These are phyloP conservation scores for Muscina levida DNA, from an alignment of 2,888 invertebrate genomes.

Conservation along the genomic window DNA sequence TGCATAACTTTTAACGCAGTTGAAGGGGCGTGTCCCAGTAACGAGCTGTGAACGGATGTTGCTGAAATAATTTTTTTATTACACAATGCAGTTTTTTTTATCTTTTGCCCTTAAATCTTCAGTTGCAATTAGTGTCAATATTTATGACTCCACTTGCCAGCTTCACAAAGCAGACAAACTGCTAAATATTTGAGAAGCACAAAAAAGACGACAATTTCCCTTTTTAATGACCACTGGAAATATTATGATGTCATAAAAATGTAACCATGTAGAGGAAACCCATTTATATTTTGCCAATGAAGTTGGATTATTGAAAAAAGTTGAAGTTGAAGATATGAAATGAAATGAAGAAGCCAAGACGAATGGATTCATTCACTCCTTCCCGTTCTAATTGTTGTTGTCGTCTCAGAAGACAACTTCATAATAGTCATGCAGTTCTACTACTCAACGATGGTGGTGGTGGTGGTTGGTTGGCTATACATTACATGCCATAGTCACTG, in stretches of 20 bases:
- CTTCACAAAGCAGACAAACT: neutral
- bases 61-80: constrained; percentile 27
- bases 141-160: constrained; percentile 8
- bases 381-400: too few species aligned
- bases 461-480: neutral
- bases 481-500: constrained; percentile 34
- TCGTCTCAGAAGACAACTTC: too few species aligned
- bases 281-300: neutral
- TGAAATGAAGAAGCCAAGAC: too few species aligned
- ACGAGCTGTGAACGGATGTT: constrained; percentile 8
- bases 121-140: constrained; percentile 27
- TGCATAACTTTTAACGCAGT: too few species aligned
- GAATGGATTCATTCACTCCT: too few species aligned
- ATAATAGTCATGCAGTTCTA: too few species aligned
- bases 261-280: neutral
- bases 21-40: constrained; percentile 26
- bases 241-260: constrained; percentile 13
- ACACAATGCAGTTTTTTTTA: constrained; percentile 1
- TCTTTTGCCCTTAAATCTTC: constrained; percentile 22
- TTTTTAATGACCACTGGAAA: neutral
- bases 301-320: neutral
- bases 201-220: neutral
- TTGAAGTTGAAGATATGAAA: too few species aligned
- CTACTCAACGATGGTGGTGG: too few species aligned
- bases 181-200: constrained; percentile 6